Evolutionary conservation across 2,888 invertebrate species (phyloP), one percentile per base, ranked within the genome.

Genomic region (Euplexia lucipara): DNA sequence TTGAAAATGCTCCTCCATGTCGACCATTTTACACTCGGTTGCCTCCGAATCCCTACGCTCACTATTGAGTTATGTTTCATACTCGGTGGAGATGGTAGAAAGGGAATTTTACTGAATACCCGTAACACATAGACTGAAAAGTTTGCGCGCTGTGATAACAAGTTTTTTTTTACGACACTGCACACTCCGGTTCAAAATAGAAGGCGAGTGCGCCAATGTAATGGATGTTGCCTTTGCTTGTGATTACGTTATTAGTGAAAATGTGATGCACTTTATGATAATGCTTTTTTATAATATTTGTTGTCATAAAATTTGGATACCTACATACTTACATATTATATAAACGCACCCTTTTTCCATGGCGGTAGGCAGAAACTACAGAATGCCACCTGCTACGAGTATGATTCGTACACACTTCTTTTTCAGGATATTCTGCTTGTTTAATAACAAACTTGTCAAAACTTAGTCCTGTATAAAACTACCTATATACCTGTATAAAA

Each of bases 51-150:
- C 91, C 90, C 90, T 86, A 76, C 88, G 86, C 85, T 87, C 85
- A 85, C 90, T 91, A 92, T 92, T 92, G 91, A 93, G 91, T 92
- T 93, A 92, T 92, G 88, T 90, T 91, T 89, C 89, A 92, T 91
- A 92, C 85, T 86, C 81, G 79, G 75, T 45, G 79, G 83, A 80
- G 78, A 86, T 79, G 79, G 78, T 83, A 82, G 84, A 83, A 83
- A 84, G 83, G 78, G 75, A 84, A 82, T 86, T 84, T 83, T 79
- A 74, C 69, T 74, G 83, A 81, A 75, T 70, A n/a, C n/a, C n/a
- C n/a, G n/a, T n/a, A 82, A 77, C 75, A 77, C 75, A 77, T 72
- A 76, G 70, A 84, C 71, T 74, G 59, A 77, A 78, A 78, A 78
- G 71, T 83, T 83, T 78, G 77, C 44, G 20, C 30, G 61, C 45